phyloP scores from a whole-genome alignment of 2,113 vertebrate species.

The Balaeniceps rex region DNA sequence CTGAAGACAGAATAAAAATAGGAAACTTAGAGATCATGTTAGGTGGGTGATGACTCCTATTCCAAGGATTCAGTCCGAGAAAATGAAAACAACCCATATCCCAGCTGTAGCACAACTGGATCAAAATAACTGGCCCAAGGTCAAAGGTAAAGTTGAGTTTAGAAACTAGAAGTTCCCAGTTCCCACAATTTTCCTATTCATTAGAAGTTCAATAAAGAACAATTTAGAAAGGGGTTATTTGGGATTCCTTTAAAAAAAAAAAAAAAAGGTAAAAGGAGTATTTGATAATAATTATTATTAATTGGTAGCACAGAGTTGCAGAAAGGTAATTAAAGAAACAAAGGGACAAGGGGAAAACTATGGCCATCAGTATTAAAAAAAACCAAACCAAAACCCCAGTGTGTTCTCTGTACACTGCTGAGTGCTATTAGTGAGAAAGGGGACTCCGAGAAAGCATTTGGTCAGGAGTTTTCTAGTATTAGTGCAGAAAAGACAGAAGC shows the following conservation, averaged over 20 bases:
- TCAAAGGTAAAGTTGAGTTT: not conserved
- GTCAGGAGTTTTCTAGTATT: not conserved
- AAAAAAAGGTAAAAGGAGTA: not conserved
- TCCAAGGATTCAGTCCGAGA: not conserved
- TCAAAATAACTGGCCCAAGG: not conserved
- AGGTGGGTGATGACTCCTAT: not conserved
- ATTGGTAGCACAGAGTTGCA: not conserved
- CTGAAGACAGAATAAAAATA: not conserved
- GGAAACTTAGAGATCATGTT: not conserved
- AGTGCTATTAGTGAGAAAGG: not conserved
- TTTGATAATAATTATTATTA: not conserved
- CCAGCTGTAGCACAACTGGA: not conserved
- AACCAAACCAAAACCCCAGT: fast-evolving
- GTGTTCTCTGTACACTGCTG: not conserved
- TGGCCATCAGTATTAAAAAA: not conserved
- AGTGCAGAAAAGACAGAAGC: not conserved
- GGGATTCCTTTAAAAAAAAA: not conserved
- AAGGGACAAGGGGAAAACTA: not conserved
- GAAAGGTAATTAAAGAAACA: not conserved
- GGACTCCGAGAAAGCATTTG: not conserved
- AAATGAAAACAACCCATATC: not conserved
- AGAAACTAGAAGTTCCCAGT: not conserved
- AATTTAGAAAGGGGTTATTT: not conserved
- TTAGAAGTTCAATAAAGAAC: not conserved
- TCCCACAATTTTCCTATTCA: not conserved